A percentile compares a stretch with the other conserved stretches of the same genome.
phyloP scores from a whole-genome alignment of 1,140 invertebrate genomes.

The Brachionus manjavacas region DNA sequence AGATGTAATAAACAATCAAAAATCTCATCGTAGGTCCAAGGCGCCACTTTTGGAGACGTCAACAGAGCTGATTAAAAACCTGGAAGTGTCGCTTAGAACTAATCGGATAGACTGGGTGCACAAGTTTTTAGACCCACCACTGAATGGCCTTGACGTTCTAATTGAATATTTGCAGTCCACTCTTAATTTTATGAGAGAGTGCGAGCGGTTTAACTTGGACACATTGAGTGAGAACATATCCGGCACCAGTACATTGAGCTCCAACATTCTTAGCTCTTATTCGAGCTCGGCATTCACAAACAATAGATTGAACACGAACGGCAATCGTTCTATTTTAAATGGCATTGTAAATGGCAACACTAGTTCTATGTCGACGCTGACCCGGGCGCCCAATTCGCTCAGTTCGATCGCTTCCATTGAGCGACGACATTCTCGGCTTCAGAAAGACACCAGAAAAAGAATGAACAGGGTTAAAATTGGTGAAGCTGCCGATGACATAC shows the following conservation, averaged over 20 bases:
- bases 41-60: constrained; percentile 93
- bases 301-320: neutral
- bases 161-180: constrained; percentile 77
- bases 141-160: constrained; percentile 88
- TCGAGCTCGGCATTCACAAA: neutral
- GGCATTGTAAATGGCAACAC: neutral
- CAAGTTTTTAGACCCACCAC: constrained; percentile 90
- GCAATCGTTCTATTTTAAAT: constrained; percentile 45
- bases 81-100: constrained; percentile 95
- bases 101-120: constrained; percentile 99
- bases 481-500: constrained; percentile 93
- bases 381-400: constrained; percentile 17
- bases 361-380: constrained; percentile 3
- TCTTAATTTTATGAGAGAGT: constrained; percentile 35
- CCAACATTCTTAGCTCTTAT: neutral
- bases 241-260: neutral
- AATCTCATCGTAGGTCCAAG: constrained; percentile 70
- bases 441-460: constrained; percentile 43
- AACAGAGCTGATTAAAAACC: constrained; percentile 90
- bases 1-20: constrained; percentile 84
- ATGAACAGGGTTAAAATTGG: constrained; percentile 80
- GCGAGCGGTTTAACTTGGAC: neutral
- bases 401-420: neutral
- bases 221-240: neutral
- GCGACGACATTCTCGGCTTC: constrained; percentile 17